A percentile compares a stretch with the other conserved stretches of the same genome.
phyloP scores from a whole-genome alignment of 2,797 vertebrate species.

The Pipistrellus pipistrellus region DNA sequence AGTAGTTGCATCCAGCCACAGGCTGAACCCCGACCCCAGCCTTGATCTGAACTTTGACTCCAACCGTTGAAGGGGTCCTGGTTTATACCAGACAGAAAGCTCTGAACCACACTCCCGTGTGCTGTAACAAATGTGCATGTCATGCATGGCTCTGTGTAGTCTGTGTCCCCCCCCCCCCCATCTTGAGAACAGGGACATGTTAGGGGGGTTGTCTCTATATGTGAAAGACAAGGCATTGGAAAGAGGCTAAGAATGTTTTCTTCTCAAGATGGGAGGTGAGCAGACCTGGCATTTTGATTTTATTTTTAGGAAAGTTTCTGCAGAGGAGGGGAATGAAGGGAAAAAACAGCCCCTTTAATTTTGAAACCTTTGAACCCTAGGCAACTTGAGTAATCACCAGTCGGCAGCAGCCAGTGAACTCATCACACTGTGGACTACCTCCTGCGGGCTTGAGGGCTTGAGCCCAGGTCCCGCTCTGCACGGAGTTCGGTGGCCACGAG shows the following conservation, averaged over 20 bases:
- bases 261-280: neutral
- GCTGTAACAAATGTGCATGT: accelerated
- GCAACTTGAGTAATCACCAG: neutral
- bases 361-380: neutral
- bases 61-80: neutral
- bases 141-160: neutral
- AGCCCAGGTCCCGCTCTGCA: neutral
- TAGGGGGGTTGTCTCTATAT: neutral
- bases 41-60: neutral
- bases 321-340: neutral
- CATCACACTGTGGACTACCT: too few relatives aligned
- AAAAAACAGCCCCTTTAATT: neutral
- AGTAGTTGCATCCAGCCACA: neutral
- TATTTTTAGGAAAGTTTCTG: neutral
- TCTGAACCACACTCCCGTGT: neutral
- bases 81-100: neutral
- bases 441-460: neutral
- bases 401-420: neutral
- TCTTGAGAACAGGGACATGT: neutral
- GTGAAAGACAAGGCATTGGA: neutral
- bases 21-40: neutral
- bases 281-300: neutral
- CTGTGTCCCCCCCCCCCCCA: neutral
- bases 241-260: neutral
- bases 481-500: neutral